Base-by-base conservation (phyloP, 2,888 invertebrate genomes). In the Sphecodes monilicornis region DNA sequence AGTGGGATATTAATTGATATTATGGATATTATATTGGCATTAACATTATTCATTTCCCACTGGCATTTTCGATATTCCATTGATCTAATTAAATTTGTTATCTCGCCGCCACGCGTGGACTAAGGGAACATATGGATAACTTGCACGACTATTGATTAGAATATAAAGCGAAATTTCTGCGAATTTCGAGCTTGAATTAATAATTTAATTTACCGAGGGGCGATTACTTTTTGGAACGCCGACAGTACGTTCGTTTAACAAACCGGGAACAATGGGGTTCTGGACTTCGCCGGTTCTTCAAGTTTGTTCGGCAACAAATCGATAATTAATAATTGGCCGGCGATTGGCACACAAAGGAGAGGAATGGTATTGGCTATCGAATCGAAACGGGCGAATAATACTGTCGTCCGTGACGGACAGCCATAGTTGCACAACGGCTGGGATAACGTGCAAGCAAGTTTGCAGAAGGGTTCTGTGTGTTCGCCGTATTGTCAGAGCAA, bases 401-500 rank as follows among this genome's bases (percentile, higher is more conserved):
- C 71, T 71, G 80, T 83, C 85, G 76, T 39, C 57, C 57, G 26
- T 89, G 88, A 89, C 71, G 36, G 86, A 88, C 89, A 81, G 73
- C 70, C 77, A 39, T 73, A 76, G 71, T 84, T 75, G 36, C 71
- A 72, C 77, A 29, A 36, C 41, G 69, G 41, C 43, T 76, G 72
- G 60, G 82, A 86, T 86, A 88, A 84, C 88, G 80, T 39, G 76
- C 70, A 82, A 76, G 71, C 81, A 74, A 66, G 77, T 84, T 71
- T 85, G 60, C 73, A 73, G 75, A 81, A 77, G 73, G 78, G 71
- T 71, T 60, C 74, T 80, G 86, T 85, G 81, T 84, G 81, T 86
- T 88, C 82, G 80, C 60, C 86, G 82, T 84, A 83, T 85, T 78
- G 86, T 68, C 64, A 74, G 82, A 76, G 78, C 80, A 84, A 90